A percentile compares a stretch with the other conserved stretches of the same genome.
phyloP scores from a whole-genome alignment of 2,797 vertebrate genomes.

The Bothrops alternatus region DNA sequence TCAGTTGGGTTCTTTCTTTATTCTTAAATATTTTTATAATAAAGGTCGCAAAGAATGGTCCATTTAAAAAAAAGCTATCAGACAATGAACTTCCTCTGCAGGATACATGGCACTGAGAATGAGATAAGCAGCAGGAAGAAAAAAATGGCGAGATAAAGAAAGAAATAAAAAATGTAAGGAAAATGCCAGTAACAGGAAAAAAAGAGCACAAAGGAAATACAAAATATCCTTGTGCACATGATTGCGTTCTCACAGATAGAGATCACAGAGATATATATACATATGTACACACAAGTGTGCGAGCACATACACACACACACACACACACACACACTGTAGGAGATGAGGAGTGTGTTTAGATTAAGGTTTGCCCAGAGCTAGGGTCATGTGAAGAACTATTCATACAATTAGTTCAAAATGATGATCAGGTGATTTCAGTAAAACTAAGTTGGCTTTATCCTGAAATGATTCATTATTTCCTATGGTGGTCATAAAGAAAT shows the following conservation, averaged over 20 bases:
- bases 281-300: no score
- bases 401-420: background rate
- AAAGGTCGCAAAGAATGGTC: background rate
- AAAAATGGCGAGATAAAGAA: slow-evolving; percentile 10
- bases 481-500: background rate
- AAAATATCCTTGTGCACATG: background rate
- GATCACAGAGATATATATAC: no score
- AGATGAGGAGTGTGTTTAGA: background rate
- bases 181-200: background rate
- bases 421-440: background rate
- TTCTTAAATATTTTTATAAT: background rate
- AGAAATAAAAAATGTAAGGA: background rate
- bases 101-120: slow-evolving; percentile 12
- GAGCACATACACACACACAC: background rate
- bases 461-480: background rate
- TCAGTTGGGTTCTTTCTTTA: background rate
- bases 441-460: background rate
- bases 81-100: background rate
- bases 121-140: slow-evolving; percentile 15
- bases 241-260: background rate
- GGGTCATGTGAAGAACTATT: background rate
- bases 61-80: slow-evolving; percentile 5
- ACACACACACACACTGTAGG: background rate
- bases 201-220: background rate
- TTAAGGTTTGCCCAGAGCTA: background rate